Conservation (phyloP, 2,113 vertebrate species). For the Eulemur macaco region DNA sequence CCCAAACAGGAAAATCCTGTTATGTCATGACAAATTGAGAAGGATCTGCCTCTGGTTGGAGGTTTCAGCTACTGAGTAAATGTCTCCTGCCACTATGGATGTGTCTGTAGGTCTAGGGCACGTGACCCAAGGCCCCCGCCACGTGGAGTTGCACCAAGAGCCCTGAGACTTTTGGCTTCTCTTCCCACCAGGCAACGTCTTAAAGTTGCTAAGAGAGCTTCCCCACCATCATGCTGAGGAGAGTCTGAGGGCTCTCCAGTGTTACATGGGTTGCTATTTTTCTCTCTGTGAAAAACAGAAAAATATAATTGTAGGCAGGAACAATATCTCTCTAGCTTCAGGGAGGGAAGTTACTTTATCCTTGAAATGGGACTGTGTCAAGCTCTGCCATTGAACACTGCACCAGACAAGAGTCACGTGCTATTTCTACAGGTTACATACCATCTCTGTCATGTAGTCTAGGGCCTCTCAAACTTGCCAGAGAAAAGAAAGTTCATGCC, state of each 20-base stretch:
- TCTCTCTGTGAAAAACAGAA: neutral
- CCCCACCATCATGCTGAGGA: neutral
- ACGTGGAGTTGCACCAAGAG: neutral
- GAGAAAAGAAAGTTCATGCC: neutral
- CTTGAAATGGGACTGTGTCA: neutral
- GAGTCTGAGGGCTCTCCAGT: neutral
- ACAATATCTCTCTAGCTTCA: neutral
- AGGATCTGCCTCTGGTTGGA: neutral
- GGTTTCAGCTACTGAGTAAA: neutral
- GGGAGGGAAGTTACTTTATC: neutral
- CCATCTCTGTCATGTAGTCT: neutral
- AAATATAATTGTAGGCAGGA: neutral
- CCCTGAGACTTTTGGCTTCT: neutral
- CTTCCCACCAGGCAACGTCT: neutral
- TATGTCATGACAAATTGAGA: neutral
- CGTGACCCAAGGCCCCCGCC: neutral
- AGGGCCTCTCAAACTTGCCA: neutral
- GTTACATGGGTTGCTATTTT: neutral
- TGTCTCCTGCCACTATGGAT: fast-evolving
- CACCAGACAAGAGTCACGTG: neutral
- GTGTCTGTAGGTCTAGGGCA: neutral
- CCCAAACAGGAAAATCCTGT: neutral
- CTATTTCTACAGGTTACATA: neutral
- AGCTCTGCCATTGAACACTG: neutral
- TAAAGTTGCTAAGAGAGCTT: neutral